phyloP scores from a whole-genome alignment of 2,797 vertebrate genomes.

The Alcedo quadribrachys region DNA sequence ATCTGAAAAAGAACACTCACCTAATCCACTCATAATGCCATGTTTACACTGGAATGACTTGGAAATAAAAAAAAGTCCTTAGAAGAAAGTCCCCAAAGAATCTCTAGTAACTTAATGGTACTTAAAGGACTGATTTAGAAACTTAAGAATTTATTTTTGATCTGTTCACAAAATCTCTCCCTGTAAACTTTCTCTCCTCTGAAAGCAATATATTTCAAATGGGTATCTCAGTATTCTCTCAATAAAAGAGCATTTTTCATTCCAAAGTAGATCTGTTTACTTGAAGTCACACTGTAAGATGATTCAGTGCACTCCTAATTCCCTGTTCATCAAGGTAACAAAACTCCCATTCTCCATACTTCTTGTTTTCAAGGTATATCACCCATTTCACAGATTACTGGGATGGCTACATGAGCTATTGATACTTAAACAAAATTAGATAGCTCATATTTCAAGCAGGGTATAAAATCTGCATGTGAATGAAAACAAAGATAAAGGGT shows the following conservation, averaged over 20 bases:
- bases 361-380: not conserved
- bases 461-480: not conserved
- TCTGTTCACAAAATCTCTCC: not conserved
- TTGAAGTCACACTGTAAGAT: not conserved
- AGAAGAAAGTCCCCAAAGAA: not conserved
- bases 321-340: not conserved
- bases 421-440: not conserved
- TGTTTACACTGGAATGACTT: not conserved
- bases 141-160: not conserved
- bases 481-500: not conserved
- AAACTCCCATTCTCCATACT: not conserved
- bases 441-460: not conserved
- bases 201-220: not conserved
- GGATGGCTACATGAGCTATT: not conserved
- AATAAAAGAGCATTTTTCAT: not conserved
- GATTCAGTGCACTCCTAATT: not conserved
- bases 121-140: not conserved
- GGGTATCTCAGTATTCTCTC: not conserved
- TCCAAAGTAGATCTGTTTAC: not conserved
- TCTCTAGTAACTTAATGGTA: not conserved
- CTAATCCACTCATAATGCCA: not conserved
- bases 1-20: not conserved
- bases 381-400: not conserved
- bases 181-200: not conserved
- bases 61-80: not conserved